Conservation (phyloP, 1,140 invertebrate species). For the Orchestia grillus region DNA sequence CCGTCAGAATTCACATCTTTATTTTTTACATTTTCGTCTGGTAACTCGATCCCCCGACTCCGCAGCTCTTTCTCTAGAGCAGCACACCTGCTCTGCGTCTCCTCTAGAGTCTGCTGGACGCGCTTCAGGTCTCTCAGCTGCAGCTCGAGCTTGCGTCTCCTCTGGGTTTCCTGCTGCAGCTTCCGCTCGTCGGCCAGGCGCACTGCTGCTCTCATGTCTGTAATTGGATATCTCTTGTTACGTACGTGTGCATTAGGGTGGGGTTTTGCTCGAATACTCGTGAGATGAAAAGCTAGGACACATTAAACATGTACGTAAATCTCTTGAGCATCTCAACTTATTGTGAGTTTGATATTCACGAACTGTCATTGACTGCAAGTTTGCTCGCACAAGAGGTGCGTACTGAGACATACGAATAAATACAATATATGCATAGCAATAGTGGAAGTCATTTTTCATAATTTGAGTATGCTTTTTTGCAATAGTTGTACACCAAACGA, state of each 20-base stretch:
- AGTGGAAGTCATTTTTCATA: too few species aligned
- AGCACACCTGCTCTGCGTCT: background rate
- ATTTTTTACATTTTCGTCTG: background rate
- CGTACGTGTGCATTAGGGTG: background rate
- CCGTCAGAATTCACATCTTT: background rate
- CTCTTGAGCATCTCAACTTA: too few species aligned
- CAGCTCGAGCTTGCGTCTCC: background rate
- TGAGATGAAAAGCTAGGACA: background rate
- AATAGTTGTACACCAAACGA: too few species aligned
- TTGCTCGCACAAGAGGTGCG: too few species aligned
- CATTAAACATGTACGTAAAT: too few species aligned
- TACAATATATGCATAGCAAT: too few species aligned
- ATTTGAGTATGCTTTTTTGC: too few species aligned
- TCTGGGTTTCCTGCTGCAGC: background rate
- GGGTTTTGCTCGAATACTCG: background rate
- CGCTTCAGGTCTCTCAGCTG: background rate
- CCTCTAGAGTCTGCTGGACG: background rate
- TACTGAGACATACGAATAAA: too few species aligned
- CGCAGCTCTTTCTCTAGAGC: background rate
- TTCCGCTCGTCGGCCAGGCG: background rate
- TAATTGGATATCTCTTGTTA: background rate
- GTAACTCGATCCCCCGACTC: background rate
- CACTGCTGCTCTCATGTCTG: constrained; percentile 18
- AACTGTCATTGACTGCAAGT: too few species aligned
- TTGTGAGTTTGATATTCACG: too few species aligned